These are phyloP conservation scores for Pseudomyrmex gracilis DNA, from an alignment of 1,140 invertebrate species.

Conservation along the genomic window DNA sequence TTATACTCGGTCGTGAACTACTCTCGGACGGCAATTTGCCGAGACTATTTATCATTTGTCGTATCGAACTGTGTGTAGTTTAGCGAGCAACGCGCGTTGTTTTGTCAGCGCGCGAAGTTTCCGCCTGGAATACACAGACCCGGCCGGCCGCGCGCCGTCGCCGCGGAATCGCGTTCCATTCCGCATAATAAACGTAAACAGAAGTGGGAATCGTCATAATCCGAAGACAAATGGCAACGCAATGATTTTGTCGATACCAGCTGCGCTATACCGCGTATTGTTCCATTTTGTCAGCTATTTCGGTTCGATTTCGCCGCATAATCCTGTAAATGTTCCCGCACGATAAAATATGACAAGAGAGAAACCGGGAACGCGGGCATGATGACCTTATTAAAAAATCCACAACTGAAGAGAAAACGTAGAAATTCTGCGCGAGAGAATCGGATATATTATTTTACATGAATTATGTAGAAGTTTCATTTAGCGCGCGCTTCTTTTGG, in stretches of 20 bases:
- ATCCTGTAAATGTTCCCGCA: neutral
- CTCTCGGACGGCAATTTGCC: constrained; percentile 27
- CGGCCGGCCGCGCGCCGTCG: no score
- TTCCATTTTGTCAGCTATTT: constrained; percentile 31
- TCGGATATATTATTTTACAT: no score
- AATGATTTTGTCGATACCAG: constrained; percentile 29
- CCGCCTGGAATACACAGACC: constrained; percentile 9
- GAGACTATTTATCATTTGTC: constrained; percentile 16
- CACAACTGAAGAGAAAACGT: no score
- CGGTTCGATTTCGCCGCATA: constrained; percentile 1
- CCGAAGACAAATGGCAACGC: constrained; percentile 27
- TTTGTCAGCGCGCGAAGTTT: constrained; percentile 15
- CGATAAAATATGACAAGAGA: neutral
- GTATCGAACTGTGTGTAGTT: neutral
- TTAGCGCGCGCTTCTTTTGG: no score
- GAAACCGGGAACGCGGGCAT: no score
- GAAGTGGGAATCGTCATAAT: constrained; percentile 52
- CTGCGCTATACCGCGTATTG: neutral
- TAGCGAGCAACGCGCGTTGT: constrained; percentile 15
- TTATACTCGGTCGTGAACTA: neutral
- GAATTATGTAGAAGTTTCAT: no score
- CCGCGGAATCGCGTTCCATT: constrained; percentile 11
- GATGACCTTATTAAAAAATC: no score
- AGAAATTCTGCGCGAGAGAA: no score
- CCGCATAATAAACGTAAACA: constrained; percentile 50